These are phyloP conservation scores for Megaceryle alcyon DNA, from an alignment of 2,797 vertebrate species.

Conservation along the genomic window DNA sequence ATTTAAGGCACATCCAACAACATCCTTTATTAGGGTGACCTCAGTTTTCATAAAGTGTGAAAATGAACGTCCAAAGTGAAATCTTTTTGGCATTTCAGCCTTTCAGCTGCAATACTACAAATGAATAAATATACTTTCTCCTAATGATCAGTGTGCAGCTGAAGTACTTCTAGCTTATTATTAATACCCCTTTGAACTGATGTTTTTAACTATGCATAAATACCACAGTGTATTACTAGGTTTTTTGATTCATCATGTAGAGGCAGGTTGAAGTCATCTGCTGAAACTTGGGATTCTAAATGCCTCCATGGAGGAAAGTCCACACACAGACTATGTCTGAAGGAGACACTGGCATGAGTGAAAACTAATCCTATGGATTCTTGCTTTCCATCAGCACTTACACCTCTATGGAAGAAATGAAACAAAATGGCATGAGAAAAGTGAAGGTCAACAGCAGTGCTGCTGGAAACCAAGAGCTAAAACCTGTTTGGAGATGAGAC, in stretches of 20 bases:
- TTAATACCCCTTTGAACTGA: constrained; percentile 23
- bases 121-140: background rate
- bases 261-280: background rate
- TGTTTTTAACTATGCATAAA: constrained; percentile 22
- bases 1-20: background rate
- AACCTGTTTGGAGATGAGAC: background rate
- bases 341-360: background rate
- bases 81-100: background rate
- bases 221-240: background rate
- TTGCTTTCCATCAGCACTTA: background rate
- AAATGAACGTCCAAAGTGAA: constrained; percentile 1
- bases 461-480: background rate
- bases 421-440: background rate
- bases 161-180: constrained; percentile 3
- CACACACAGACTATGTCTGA: background rate
- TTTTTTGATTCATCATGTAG: background rate
- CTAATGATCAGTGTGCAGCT: background rate
- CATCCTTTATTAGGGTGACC: constrained; percentile 15
- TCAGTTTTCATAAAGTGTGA: constrained; percentile 9
- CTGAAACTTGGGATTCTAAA: background rate
- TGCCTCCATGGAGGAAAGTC: background rate
- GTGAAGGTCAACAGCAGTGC: background rate
- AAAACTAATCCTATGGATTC: background rate
- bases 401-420: background rate
- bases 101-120: background rate